phyloP scores from a whole-genome alignment of 1,140 invertebrate genomes.

The Ceratoteleas bidentatus region DNA sequence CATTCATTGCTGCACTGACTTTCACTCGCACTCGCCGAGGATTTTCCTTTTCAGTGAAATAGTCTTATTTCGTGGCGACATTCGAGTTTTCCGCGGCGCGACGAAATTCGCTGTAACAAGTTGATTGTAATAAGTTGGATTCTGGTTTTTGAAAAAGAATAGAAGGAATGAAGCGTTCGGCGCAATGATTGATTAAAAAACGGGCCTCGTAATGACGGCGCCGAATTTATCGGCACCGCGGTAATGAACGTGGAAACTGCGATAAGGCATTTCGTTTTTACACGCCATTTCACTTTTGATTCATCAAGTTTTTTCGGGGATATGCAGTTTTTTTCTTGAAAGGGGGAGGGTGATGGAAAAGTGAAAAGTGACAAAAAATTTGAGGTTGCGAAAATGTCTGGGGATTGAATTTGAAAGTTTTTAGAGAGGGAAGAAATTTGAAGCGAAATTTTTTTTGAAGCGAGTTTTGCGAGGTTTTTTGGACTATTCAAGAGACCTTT shows the following conservation, averaged over 20 bases:
- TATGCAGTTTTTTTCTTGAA: no score
- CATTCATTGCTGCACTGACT: conserved; percentile 54
- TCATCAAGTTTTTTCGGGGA: no score
- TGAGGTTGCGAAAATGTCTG: no score
- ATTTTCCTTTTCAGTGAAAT: conserved; percentile 63
- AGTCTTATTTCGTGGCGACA: conserved; percentile 52
- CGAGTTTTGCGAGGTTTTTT: no score
- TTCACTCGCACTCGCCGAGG: conserved; percentile 46
- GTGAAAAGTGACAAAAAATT: no score
- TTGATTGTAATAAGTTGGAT: conserved; percentile 40
- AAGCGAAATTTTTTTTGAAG: no score
- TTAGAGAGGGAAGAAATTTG: no score
- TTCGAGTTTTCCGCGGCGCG: conserved; percentile 44
- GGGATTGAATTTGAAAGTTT: no score
- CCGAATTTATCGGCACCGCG: conserved; percentile 15
- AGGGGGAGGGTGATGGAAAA: no score
- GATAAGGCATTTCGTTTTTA: no score
- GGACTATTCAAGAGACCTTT: no score
- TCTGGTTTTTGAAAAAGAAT: conserved; percentile 13
- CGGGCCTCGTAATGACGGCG: conserved; percentile 13
- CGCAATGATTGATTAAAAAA: conserved; percentile 42
- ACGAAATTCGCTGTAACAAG: conserved; percentile 20
- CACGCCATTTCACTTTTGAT: no score
- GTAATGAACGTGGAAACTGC: conserved; percentile 1
- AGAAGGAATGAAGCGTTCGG: conserved; percentile 21